Conservation (phyloP, 2,888 invertebrate species). For the Muschampia plurimacula region DNA sequence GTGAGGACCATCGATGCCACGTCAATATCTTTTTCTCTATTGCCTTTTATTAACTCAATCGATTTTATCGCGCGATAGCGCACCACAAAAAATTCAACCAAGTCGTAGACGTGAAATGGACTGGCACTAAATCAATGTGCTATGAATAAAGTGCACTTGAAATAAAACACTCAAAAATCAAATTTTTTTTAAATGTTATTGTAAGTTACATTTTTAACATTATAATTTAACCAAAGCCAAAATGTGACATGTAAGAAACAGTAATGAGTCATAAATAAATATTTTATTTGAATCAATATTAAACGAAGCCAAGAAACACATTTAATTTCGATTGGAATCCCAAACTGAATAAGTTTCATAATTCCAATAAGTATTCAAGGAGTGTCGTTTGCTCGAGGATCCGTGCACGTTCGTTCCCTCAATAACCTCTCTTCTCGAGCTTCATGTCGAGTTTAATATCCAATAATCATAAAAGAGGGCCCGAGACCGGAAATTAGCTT, state of each 20-base stretch:
- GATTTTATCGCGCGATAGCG: conserved; percentile 29
- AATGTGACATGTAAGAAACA: background rate
- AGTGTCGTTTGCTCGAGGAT: conserved; percentile 28
- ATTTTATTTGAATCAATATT: background rate
- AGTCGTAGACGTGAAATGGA: conserved; percentile 22
- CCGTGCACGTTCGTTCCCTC: conserved; percentile 36
- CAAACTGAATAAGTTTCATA: conserved; percentile 31
- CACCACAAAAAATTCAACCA: conserved; percentile 18
- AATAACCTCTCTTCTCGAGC: conserved; percentile 41
- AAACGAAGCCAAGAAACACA: background rate
- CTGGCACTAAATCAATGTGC: conserved; percentile 3
- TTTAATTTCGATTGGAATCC: conserved; percentile 30
- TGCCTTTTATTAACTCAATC: conserved; percentile 35
- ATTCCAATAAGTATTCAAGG: conserved; percentile 34
- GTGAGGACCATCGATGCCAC: conserved; percentile 52
- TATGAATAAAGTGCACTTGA: background rate
- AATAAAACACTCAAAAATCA: background rate
- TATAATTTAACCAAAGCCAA: background rate
- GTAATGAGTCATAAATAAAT: background rate
- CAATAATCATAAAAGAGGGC: conserved; percentile 65
- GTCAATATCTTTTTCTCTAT: conserved; percentile 45
- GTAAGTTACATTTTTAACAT: background rate
- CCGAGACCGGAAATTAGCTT: conserved; percentile 70
- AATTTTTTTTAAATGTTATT: too few species aligned
- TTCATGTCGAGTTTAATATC: conserved; percentile 55